Evolutionary conservation across 2,113 vertebrate species (phyloP), one percentile per base, ranked within the genome.

Genomic region (Loxodonta africana): DNA sequence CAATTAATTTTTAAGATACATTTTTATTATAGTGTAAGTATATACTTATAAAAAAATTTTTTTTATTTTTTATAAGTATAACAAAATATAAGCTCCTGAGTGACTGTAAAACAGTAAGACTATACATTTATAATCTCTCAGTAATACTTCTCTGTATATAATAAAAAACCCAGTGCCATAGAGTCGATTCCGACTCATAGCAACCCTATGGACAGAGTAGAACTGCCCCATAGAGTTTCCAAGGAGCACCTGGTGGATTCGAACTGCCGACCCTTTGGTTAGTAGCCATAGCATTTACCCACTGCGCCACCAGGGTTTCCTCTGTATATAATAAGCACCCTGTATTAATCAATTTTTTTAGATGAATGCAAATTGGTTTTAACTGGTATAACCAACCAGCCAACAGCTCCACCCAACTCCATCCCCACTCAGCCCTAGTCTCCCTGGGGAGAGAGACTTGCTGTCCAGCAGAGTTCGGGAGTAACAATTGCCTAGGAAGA

Each of bases 311-410:
- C 37, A 37, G 37, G 37, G 37, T 37, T 37, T 37, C 37, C 57
- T 83, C 60, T 85, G 7, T 73, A n/a, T 94, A 37, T 86, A 90
- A 80, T 37, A 82, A 37, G 33, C 23, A 88, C 57, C 83, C 88
- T 95, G 48, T 86, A 91, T 71, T 96, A 94, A 92, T 26, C 53
- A 23, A 9, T 26, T 81, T 84, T 87, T 96, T 86, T 33, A 95
- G 73, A 80, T 90, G 60, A 96, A 96, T 57, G 10, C 28, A 85
- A 57, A 74, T 95, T 76, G 51, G n/a, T 69, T 94, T 86, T 41
- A 51, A 83, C 91, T 90, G 93, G 87, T 65, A 30, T 80, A 51
- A 71, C 41, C 74, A 95, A 37, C 53, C 20, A 86, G 95, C 76
- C 57, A 90, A 90, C 26, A 10, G 26, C 26, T 48, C 44, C 25